These are phyloP conservation scores for Ormyrus rosae DNA, from an alignment of 2,888 invertebrate genomes.

Conservation along the genomic window DNA sequence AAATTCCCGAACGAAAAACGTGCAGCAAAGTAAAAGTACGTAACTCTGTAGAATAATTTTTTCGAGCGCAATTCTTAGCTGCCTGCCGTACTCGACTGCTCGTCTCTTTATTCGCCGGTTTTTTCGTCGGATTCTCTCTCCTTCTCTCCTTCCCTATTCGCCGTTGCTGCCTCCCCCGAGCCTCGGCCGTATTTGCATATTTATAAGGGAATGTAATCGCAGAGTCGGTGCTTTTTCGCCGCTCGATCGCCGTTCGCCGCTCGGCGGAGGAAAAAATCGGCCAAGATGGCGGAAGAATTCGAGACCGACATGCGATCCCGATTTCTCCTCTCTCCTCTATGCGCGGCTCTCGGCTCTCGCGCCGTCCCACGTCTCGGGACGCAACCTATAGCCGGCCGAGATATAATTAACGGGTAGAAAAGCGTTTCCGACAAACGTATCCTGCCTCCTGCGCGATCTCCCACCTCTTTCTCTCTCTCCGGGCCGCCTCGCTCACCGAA, in stretches of 20 bases:
- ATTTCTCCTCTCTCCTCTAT: conserved; percentile 66
- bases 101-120: conserved; percentile 32
- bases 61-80: conserved; percentile 33
- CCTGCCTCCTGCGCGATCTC: conserved; percentile 35
- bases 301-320: conserved; percentile 75
- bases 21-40: conserved; percentile 9
- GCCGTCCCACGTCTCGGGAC: conserved; percentile 48
- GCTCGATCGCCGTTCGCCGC: conserved; percentile 62
- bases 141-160: conserved; percentile 55
- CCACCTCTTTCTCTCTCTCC: background rate
- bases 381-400: conserved; percentile 52
- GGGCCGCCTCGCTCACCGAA: background rate
- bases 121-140: conserved; percentile 45
- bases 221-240: conserved; percentile 72
- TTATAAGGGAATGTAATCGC: conserved; percentile 76
- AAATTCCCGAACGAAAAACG: conserved; percentile 6
- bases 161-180: conserved; percentile 56
- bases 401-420: conserved; percentile 57
- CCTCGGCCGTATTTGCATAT: conserved; percentile 73
- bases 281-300: conserved; percentile 75
- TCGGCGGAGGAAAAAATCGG: conserved; percentile 65
- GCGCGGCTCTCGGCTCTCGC: conserved; percentile 8
- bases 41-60: conserved; percentile 42
- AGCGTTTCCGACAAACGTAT: conserved; percentile 58
- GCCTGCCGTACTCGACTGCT: conserved; percentile 7